Base-by-base conservation (phyloP, 2,113 vertebrate species). In the Pomatorhinus ruficollis region DNA sequence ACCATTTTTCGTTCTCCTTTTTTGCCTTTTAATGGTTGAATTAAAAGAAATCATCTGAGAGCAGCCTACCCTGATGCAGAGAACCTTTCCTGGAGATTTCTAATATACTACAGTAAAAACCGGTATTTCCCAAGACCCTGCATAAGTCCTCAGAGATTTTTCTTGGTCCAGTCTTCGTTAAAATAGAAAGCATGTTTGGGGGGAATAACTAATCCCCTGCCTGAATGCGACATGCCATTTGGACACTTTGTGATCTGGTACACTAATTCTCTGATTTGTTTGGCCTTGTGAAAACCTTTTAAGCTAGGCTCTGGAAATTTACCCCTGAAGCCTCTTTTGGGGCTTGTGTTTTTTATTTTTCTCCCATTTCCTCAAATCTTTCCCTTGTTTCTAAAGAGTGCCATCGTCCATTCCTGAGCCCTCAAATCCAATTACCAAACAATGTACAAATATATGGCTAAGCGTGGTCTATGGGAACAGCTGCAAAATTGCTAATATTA, bases 401-500 rank as follows among this genome's bases (percentile, higher is more conserved):
- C 89, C 57, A 57, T 47, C 25, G 87, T 96, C 96, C 93, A 0
- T 97, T 97, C 92, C 95, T 76, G 93, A 88, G 74, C 90, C 93
- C 95, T 96, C 87, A 97, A 98, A 98, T 97, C 96, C 97, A 98
- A 98, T 98, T 97, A 98, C 97, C 95, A 97, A 98, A 97, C 96
- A 97, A 97, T 74, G 61, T 96, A 97, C 95, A 98, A 98, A 98
- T 98, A 97, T 93, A 98, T 79, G 74, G 93, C 96, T 94, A 66
- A 95, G 94, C 91, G 30, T 94, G 92, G 95, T 97, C 98, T 97
- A 97, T 98, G 97, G 95, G 95, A 98, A 98, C 98, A 98, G 98
- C 98, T 98, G 98, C 98, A 98, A 98, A 98, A 98, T 98, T 98
- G 98, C 97, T 98, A 98, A 98, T 98, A 98, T 98, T 98, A 98